A percentile compares a stretch with the other conserved stretches of the same genome.
Evolutionary conservation across 1,140 invertebrate species (phyloP).

Genomic region (Musca domestica): DNA sequence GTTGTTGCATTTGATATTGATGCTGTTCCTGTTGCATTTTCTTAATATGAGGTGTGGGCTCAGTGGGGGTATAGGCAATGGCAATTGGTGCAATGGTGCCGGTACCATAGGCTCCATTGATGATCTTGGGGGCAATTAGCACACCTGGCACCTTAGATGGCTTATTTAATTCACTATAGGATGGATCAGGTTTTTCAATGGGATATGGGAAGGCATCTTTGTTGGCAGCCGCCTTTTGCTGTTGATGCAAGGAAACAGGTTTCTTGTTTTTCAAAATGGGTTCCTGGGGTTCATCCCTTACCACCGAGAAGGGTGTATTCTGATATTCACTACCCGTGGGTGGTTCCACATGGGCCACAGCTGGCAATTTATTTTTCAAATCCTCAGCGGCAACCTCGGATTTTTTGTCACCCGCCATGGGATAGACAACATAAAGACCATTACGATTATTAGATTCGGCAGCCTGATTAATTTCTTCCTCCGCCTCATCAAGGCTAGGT

Average conservation of each 20-base stretch:
- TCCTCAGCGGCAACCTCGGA: conserved; percentile 25
- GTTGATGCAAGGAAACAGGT: conserved; percentile 42
- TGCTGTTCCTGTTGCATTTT: not conserved
- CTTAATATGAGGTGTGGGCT: conserved; percentile 36
- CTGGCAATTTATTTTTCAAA: conserved; percentile 24
- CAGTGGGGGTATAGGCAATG: conserved; percentile 58
- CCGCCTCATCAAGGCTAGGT: conserved; percentile 50
- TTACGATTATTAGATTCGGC: conserved; percentile 42
- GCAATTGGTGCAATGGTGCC: conserved; percentile 57
- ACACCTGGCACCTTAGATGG: conserved; percentile 34
- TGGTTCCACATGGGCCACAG: conserved; percentile 29
- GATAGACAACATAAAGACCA: conserved; percentile 66
- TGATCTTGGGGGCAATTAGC: conserved; percentile 41
- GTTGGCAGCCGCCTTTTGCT: conserved; percentile 35
- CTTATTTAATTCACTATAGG: conserved; percentile 36
- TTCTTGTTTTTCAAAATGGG: conserved; percentile 56
- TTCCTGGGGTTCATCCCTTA: conserved; percentile 56
- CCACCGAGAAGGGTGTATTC: conserved; percentile 50
- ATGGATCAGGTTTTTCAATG: conserved; percentile 57
- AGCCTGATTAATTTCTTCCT: conserved; percentile 35
- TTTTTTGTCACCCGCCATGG: conserved; percentile 46
- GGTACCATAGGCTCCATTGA: conserved; percentile 37
- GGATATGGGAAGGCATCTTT: conserved; percentile 64
- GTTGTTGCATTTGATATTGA: not conserved
- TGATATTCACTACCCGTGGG: conserved; percentile 43